A percentile compares a stretch with the other conserved stretches of the same genome.
phyloP scores from a whole-genome alignment of 2,888 invertebrate genomes.

The Gonocerus acuteangulatus region DNA sequence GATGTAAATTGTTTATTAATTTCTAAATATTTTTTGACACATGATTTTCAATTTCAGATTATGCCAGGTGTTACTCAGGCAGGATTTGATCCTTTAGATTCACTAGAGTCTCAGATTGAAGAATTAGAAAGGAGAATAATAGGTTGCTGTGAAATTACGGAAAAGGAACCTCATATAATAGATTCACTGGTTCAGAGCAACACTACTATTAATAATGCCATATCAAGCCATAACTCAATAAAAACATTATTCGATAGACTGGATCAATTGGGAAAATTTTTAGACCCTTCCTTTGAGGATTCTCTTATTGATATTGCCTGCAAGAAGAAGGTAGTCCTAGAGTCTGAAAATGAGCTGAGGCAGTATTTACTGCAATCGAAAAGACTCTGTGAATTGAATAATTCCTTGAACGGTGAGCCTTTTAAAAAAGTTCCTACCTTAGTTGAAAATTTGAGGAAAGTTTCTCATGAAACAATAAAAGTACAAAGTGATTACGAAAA shows the following conservation, averaged over 20 bases:
- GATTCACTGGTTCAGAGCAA: slow-evolving; percentile 17
- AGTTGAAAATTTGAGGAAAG: slow-evolving; percentile 16
- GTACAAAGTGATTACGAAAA: slow-evolving; percentile 11
- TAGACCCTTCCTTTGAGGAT: slow-evolving; percentile 25
- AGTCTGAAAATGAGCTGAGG: slow-evolving; percentile 17
- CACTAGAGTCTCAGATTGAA: slow-evolving; percentile 21
- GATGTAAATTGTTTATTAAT: no score
- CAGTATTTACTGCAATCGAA: slow-evolving; percentile 6
- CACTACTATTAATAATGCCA: slow-evolving; percentile 4
- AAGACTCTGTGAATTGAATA: slow-evolving; percentile 22
- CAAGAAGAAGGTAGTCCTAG: slow-evolving; percentile 21
- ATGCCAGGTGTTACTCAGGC: slow-evolving; percentile 20
- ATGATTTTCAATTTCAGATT: slow-evolving; percentile 25
- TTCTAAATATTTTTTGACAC: no score
- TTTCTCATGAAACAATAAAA: slow-evolving; percentile 7
- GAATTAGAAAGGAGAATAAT: slow-evolving; percentile 16
- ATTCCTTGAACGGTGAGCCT: slow-evolving; percentile 6
- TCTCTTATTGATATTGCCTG: slow-evolving; percentile 7
- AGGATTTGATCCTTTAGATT: slow-evolving; percentile 16
- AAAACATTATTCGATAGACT: slow-evolving; percentile 17
- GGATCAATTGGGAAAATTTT: slow-evolving; percentile 15
- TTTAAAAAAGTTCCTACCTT: slow-evolving; percentile 23
- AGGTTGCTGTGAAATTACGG: slow-evolving; percentile 10
- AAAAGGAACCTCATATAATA: slow-evolving; percentile 11
- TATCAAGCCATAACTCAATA: slow-evolving; percentile 16